phyloP scores from a whole-genome alignment of 2,113 vertebrate genomes.

The Cichladusa arquata region DNA sequence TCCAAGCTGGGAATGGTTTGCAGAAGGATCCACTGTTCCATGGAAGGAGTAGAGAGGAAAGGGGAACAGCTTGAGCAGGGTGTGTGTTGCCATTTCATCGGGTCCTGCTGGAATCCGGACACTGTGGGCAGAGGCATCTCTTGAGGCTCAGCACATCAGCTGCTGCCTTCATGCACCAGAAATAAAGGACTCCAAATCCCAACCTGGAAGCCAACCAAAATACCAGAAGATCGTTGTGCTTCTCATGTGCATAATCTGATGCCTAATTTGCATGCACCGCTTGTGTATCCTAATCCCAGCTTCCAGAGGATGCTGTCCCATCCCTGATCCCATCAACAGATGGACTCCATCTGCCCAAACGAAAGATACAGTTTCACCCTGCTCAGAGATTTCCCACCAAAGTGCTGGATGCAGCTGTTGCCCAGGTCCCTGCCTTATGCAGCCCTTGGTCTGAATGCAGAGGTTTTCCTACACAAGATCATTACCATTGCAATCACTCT shows the following conservation, averaged over 20 bases:
- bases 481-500: not conserved
- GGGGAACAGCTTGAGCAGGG: not conserved
- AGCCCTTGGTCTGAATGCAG: not conserved
- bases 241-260: slow-evolving; percentile 28
- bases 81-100: not conserved
- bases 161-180: slow-evolving; percentile 36
- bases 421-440: not conserved
- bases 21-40: not conserved
- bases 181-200: slow-evolving; percentile 17
- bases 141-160: slow-evolving; percentile 25
- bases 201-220: slow-evolving; percentile 48
- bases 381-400: not conserved
- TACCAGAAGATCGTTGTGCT: not conserved
- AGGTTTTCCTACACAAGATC: not conserved
- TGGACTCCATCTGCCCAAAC: slow-evolving; percentile 28
- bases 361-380: not conserved
- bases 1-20: not conserved
- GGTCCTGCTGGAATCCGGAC: not conserved
- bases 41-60: not conserved
- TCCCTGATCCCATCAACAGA: slow-evolving; percentile 33
- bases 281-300: slow-evolving; percentile 44
- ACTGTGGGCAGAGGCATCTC: not conserved
- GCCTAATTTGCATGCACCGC: slow-evolving; percentile 18
- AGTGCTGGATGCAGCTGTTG: slow-evolving; percentile 13
- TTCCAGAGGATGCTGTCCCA: slow-evolving; percentile 25